Conservation (phyloP, 2,797 vertebrate species). For the Centroberyx gerrardi region DNA sequence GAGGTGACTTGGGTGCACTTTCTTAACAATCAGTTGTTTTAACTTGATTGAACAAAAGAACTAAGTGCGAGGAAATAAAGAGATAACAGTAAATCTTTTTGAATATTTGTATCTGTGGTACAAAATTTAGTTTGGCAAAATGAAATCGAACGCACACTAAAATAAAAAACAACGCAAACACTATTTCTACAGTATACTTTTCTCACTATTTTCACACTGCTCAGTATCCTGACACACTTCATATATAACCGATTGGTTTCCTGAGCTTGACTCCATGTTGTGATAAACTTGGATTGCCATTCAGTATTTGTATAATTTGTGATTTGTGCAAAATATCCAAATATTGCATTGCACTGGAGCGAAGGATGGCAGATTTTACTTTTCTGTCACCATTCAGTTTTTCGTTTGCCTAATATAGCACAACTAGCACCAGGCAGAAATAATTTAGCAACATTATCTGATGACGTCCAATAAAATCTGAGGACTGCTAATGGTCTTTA, state of each 20-base stretch:
- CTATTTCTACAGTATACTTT: too few species aligned
- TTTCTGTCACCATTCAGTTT: too few species aligned
- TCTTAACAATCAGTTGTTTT: neutral
- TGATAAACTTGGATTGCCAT: neutral
- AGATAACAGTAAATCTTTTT: neutral
- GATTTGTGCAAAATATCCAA: slow-evolving; percentile 2
- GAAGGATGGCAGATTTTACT: too few species aligned
- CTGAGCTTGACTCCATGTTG: slow-evolving; percentile 12
- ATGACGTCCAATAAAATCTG: too few species aligned
- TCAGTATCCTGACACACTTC: neutral
- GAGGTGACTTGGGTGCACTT: too few species aligned
- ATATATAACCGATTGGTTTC: neutral
- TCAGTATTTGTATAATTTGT: neutral
- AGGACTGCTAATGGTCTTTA: too few species aligned
- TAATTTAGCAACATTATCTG: too few species aligned
- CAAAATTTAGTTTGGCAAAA: neutral
- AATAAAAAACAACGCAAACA: neutral
- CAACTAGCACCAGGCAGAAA: too few species aligned
- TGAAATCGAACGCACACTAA: neutral
- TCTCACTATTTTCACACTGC: neutral
- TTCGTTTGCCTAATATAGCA: neutral
- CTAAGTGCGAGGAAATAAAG: neutral
- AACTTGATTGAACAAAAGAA: neutral
- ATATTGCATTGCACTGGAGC: neutral
- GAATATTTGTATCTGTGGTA: neutral